Evolutionary conservation across 1,140 invertebrate genomes (phyloP).

Genomic region (Zaprionus gabonicus): DNA sequence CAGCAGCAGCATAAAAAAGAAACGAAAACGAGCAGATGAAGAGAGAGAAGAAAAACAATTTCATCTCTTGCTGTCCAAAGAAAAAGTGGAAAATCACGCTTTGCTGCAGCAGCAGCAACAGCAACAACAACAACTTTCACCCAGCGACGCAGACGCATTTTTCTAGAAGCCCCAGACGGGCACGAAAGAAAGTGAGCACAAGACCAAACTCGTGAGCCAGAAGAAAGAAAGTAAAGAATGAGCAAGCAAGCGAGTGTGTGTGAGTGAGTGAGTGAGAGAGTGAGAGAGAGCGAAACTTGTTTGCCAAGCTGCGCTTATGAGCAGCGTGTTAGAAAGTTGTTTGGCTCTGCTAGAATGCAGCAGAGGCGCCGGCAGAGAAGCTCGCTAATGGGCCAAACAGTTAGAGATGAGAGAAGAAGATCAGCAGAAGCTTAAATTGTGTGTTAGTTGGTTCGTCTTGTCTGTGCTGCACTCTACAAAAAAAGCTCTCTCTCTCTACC

Average conservation of each 20-base stretch:
- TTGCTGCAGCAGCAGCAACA: conserved; percentile 38
- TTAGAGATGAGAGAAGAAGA: conserved; percentile 28
- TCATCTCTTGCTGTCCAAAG: conserved; percentile 39
- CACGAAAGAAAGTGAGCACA: conserved; percentile 54
- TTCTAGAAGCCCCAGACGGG: conserved; percentile 17
- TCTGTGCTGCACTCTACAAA: conserved; percentile 5
- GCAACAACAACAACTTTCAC: conserved; percentile 75
- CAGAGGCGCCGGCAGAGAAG: background rate
- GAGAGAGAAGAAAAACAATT: conserved; percentile 13
- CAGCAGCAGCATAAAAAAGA: conserved; percentile 68
- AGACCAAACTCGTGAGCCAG: conserved; percentile 4
- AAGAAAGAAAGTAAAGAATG: conserved; percentile 49
- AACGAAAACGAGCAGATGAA: conserved; percentile 23
- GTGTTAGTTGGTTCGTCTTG: conserved; percentile 44
- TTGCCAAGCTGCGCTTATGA: conserved; percentile 38
- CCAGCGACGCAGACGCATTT: conserved; percentile 34
- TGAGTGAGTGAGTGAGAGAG: conserved; percentile 2
- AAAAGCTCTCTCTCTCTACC: background rate
- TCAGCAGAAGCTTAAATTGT: conserved; percentile 37
- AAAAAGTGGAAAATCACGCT: conserved; percentile 80
- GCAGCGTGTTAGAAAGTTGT: conserved; percentile 50
- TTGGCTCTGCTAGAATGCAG: conserved; percentile 48
- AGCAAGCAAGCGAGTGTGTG: conserved; percentile 13
- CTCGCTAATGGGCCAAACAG: conserved; percentile 29
- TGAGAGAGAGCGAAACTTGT: conserved; percentile 36